Conservation (phyloP, 35 echinoderm and acorn worm species). For the Ophiothrix spiculata region DNA sequence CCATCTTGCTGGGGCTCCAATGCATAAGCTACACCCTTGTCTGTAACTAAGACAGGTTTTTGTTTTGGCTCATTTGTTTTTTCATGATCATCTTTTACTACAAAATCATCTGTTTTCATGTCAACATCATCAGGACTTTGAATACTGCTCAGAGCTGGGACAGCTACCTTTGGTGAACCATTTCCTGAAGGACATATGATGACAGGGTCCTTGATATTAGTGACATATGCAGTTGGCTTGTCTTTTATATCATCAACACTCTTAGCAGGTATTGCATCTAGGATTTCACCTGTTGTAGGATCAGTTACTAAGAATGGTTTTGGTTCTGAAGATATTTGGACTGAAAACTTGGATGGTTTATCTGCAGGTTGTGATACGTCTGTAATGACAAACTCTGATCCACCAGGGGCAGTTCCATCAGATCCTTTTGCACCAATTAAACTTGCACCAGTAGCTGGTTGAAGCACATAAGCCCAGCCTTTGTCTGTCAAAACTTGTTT, state of each 20-base stretch:
- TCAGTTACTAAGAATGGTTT: slow-evolving; percentile 35
- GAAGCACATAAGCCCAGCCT: slow-evolving; percentile 49
- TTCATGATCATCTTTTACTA: background rate
- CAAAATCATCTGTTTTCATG: background rate
- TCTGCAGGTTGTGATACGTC: background rate
- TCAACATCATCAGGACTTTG: background rate
- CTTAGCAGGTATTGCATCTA: slow-evolving; percentile 43
- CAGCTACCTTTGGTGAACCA: background rate
- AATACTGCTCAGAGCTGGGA: background rate
- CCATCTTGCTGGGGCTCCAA: slow-evolving; percentile 5
- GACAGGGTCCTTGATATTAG: background rate
- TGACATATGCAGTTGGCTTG: slow-evolving; percentile 25
- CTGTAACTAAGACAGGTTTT: slow-evolving; percentile 1
- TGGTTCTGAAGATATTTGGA: slow-evolving; percentile 10
- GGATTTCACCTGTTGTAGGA: slow-evolving; percentile 43
- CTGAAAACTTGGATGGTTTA: background rate
- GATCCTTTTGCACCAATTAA: background rate
- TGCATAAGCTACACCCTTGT: slow-evolving; percentile 16
- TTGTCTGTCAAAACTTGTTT: slow-evolving; percentile 46
- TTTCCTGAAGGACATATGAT: background rate
- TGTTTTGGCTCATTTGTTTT: background rate
- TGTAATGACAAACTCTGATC: background rate
- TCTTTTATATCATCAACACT: slow-evolving; percentile 37
- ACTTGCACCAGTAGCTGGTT: slow-evolving; percentile 16
- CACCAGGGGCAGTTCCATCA: slow-evolving; percentile 7